A percentile compares a stretch with the other conserved stretches of the same genome.
Evolutionary conservation across 1,140 invertebrate species (phyloP).

Genomic region (Heliconius hewitsoni): DNA sequence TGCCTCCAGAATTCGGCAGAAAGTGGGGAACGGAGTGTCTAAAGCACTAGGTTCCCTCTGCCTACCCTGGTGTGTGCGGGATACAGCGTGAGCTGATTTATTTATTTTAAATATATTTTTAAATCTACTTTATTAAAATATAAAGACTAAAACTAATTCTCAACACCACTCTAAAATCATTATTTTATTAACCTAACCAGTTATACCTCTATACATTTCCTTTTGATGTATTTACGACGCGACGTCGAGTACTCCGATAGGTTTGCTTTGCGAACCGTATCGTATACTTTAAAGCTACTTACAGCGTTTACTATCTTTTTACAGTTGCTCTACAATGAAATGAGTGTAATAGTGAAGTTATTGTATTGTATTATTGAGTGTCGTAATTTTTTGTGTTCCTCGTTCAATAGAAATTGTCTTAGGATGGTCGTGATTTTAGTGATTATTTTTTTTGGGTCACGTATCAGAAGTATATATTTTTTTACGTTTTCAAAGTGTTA

Average conservation of each 20-base stretch:
- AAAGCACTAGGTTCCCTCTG: too few relatives aligned
- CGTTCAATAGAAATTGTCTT: too few relatives aligned
- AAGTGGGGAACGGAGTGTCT: too few relatives aligned
- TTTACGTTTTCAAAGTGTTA: too few relatives aligned
- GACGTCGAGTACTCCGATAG: not conserved
- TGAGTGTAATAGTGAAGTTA: not conserved
- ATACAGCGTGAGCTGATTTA: too few relatives aligned
- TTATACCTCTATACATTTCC: not conserved
- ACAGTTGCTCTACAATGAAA: not conserved
- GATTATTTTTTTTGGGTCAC: too few relatives aligned
- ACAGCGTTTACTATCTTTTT: not conserved
- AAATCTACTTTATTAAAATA: too few relatives aligned
- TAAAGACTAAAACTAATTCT: not conserved
- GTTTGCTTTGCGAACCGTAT: not conserved
- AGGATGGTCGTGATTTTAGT: too few relatives aligned
- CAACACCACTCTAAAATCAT: not conserved
- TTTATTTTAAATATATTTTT: too few relatives aligned
- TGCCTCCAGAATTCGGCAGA: too few relatives aligned
- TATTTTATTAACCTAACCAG: not conserved
- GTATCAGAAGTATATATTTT: too few relatives aligned
- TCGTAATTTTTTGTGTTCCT: not conserved
- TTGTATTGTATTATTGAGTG: not conserved
- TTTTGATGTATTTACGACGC: not conserved
- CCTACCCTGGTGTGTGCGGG: too few relatives aligned
- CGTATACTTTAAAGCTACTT: constrained; percentile 1